A percentile compares a stretch with the other conserved stretches of the same genome.
phyloP scores from a whole-genome alignment of 1,140 invertebrate genomes.

The Pogonomyrmex barbatus region DNA sequence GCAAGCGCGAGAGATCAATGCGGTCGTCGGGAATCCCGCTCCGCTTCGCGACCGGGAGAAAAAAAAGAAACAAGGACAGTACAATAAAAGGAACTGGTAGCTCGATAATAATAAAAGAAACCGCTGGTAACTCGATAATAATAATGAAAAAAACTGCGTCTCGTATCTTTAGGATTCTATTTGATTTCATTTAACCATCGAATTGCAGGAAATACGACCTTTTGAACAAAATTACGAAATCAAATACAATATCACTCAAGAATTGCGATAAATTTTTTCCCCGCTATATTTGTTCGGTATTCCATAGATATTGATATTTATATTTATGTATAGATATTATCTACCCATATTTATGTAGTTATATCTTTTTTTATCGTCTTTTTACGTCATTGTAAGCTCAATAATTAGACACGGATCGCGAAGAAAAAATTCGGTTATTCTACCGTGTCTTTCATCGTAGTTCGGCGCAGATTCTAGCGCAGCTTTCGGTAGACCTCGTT shows the following conservation, averaged over 20 bases:
- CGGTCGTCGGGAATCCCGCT: conserved; percentile 27
- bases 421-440: no score
- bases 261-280: neutral
- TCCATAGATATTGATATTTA: neutral
- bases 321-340: neutral
- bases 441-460: neutral
- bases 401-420: neutral
- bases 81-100: neutral
- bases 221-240: neutral
- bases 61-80: neutral
- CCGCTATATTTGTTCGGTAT: no score
- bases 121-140: neutral
- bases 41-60: conserved; percentile 2
- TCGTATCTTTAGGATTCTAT: neutral
- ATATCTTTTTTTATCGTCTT: neutral
- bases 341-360: neutral
- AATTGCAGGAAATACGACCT: neutral
- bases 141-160: neutral
- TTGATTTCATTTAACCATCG: neutral
- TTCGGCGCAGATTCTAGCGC: neutral
- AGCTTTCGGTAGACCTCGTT: conserved; percentile 7
- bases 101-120: neutral
- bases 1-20: conserved; percentile 45
- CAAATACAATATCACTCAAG: neutral
- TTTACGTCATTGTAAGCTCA: neutral